Evolutionary conservation across 2,797 vertebrate species (phyloP).

Genomic region (Tragopan temminckii): DNA sequence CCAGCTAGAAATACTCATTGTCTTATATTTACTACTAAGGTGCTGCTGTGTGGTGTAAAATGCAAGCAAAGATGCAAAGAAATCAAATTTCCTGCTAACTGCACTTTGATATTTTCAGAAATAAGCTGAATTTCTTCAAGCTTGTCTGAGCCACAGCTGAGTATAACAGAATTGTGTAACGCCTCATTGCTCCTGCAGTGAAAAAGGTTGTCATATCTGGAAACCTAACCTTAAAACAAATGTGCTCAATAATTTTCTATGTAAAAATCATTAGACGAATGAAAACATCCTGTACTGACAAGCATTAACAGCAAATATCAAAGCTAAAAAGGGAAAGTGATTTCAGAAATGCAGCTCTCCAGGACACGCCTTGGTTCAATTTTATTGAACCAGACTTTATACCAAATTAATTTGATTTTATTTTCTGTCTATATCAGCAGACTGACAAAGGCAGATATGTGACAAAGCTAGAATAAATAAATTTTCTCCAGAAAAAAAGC

Average conservation of each 20-base stretch:
- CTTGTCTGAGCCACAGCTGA: background rate
- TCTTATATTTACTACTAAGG: background rate
- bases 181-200: background rate
- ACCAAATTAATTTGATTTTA: background rate
- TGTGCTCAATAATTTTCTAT: slow-evolving; percentile 20
- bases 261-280: slow-evolving; percentile 33
- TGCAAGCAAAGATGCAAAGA: background rate
- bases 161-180: background rate
- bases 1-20: fast-evolving
- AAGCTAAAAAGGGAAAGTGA: slow-evolving; percentile 11
- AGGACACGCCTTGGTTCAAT: background rate
- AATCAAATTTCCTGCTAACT: background rate
- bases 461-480: background rate
- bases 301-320: slow-evolving; percentile 30
- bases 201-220: background rate
- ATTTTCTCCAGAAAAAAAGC: background rate
- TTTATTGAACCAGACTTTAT: slow-evolving; percentile 25
- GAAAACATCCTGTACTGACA: slow-evolving; percentile 37
- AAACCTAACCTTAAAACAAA: background rate
- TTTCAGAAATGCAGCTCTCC: slow-evolving; percentile 21
- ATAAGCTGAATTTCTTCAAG: background rate
- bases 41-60: background rate
- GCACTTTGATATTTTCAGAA: background rate
- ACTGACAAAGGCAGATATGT: background rate
- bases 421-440: slow-evolving; percentile 4